These are phyloP conservation scores for Hoplostethus mediterraneus DNA, from an alignment of 2,797 vertebrate genomes.

Conservation along the genomic window DNA sequence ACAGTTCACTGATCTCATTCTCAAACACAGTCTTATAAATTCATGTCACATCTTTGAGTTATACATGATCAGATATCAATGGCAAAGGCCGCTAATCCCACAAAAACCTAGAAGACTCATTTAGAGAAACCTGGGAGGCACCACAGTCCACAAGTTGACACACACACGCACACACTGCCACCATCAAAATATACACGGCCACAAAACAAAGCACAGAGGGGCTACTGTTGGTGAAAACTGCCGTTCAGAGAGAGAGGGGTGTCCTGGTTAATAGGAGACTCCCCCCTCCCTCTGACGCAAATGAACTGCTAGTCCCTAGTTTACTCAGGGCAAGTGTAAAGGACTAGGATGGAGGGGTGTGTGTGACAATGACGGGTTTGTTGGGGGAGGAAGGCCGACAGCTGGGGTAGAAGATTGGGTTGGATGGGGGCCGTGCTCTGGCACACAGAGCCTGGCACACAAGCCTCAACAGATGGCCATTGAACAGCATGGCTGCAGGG, in stretches of 20 bases:
- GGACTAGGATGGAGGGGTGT: slow-evolving; percentile 39
- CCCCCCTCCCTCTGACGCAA: slow-evolving; percentile 61
- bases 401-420: slow-evolving; percentile 72
- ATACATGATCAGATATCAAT: slow-evolving; percentile 42
- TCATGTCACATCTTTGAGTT: slow-evolving; percentile 34
- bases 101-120: slow-evolving; percentile 45
- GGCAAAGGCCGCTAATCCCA: background rate
- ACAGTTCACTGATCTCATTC: background rate
- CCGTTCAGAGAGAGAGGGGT: slow-evolving; percentile 33
- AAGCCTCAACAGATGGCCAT: slow-evolving; percentile 79
- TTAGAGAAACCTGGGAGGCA: slow-evolving; percentile 30
- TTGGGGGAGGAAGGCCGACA: slow-evolving; percentile 76
- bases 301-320: slow-evolving; percentile 52
- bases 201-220: slow-evolving; percentile 67
- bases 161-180: background rate
- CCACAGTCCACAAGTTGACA: slow-evolving; percentile 3
- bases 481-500: slow-evolving; percentile 76
- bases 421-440: slow-evolving; percentile 68
- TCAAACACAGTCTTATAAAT: slow-evolving; percentile 11
- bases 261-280: slow-evolving; percentile 52
- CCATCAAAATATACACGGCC: slow-evolving; percentile 52
- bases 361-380: slow-evolving; percentile 80
- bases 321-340: slow-evolving; percentile 64
- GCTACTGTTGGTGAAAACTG: slow-evolving; percentile 59
- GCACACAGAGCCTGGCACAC: slow-evolving; percentile 78